Base-by-base conservation (phyloP, 2,888 invertebrate species). In the Sminthurides aquaticus region DNA sequence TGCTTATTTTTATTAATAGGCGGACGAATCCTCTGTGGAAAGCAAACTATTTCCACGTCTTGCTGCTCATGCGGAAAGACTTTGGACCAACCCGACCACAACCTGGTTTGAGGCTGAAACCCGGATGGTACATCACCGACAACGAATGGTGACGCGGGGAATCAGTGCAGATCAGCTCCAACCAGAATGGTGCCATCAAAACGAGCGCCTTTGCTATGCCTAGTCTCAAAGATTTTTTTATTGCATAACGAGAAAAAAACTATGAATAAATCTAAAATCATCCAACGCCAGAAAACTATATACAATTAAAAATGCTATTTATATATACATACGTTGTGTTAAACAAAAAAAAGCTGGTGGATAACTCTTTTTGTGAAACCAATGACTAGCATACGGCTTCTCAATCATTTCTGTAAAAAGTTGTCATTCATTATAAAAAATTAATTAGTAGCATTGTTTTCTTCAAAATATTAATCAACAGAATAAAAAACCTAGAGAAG, bases 121-220 rank as follows among this genome's bases (percentile, higher is more conserved):
- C n/a, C 52, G 74, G 57, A 73, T 74, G 68, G 25, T 73, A n/a
- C 62, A 66, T 22, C 66, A 72, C 48, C 62, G 74, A 57, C 65
- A 74, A 43, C 65, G 74, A 20, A 56, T 62, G 2, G 69, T 70
- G 3, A 34, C 62, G 18, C 63, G 74, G 52, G 72, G 72, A 8
- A 52, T 73, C 1, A 15, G 57, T 8, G 58, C 71, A 18, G 74
- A 74, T 55, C 22, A 67, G 34, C 64, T 74, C n/a, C 74, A 74
- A 60, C 74, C 74, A 2, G 68, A 71, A 60, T 74, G 73, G 73
- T 74, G 74, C 63, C 62, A 60, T n/a, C 73, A 74, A 54, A 71
- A 74, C 64, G 73, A 73, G 57, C 54, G 68, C 3, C 52, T 61
- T 1, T 74, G 74, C 28, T 68, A 64, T 28, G 24, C 15, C 22